These are phyloP conservation scores for Eilema caniola DNA, from an alignment of 2,888 invertebrate genomes.

Conservation along the genomic window DNA sequence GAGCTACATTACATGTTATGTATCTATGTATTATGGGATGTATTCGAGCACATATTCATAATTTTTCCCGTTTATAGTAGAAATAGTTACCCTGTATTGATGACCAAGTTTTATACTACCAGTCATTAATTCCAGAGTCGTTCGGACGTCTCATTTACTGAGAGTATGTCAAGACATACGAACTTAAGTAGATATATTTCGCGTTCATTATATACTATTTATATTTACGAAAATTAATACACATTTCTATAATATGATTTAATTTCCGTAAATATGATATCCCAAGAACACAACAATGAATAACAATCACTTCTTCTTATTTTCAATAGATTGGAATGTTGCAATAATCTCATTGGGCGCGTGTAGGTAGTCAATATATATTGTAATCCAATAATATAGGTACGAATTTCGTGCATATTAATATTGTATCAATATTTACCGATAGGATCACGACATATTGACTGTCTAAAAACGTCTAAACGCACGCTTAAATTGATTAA, in stretches of 20 bases:
- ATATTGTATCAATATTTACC: too few species aligned
- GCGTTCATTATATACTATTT: not conserved
- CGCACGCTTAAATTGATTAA: too few species aligned
- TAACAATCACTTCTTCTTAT: not conserved
- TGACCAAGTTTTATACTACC: not conserved
- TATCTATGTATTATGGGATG: not conserved
- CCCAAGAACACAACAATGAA: not conserved
- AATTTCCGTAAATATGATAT: not conserved
- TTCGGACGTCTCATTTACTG: not conserved
- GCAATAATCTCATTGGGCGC: constrained; percentile 42
- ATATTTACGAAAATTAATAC: not conserved
- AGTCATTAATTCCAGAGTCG: not conserved
- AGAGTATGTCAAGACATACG: not conserved
- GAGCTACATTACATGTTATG: too few species aligned
- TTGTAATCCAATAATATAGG: too few species aligned
- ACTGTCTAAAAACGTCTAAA: too few species aligned
- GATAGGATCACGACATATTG: too few species aligned
- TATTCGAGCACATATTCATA: not conserved
- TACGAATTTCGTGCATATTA: too few species aligned
- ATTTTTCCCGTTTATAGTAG: not conserved
- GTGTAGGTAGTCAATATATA: too few species aligned
- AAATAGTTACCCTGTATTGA: not conserved
- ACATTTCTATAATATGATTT: not conserved
- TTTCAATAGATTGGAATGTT: constrained; percentile 62
- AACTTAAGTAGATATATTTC: not conserved